Evolutionary conservation across 2,797 vertebrate species (phyloP).

Genomic region (Novumbra hubbsi): DNA sequence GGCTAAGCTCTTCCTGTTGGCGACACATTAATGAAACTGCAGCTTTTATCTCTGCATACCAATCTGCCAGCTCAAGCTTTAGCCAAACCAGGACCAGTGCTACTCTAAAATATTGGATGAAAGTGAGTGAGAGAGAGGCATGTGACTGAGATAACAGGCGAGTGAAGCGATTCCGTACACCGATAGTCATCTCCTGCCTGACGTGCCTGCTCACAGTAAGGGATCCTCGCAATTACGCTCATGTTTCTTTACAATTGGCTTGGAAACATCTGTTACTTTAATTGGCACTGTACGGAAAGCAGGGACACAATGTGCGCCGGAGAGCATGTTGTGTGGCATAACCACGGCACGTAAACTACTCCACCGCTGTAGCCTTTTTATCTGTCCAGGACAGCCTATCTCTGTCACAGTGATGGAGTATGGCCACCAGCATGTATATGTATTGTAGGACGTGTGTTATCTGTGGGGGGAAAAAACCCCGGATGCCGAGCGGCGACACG

Average conservation of each 20-base stretch:
- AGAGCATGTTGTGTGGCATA: neutral
- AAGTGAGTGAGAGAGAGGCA: conserved; percentile 56
- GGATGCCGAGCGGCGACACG: conserved; percentile 43
- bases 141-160: conserved; percentile 47
- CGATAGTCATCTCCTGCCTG: conserved; percentile 30
- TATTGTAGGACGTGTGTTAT: conserved; percentile 36
- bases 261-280: neutral
- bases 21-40: conserved; percentile 48
- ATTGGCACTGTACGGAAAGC: neutral
- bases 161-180: conserved; percentile 36
- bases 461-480: conserved; percentile 16
- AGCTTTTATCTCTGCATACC: conserved; percentile 63
- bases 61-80: conserved; percentile 62
- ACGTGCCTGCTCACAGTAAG: conserved; percentile 9
- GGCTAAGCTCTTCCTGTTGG: conserved; percentile 50
- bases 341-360: neutral
- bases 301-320: neutral
- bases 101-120: conserved; percentile 54
- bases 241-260: neutral
- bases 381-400: neutral
- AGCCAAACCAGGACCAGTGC: conserved; percentile 58
- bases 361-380: neutral
- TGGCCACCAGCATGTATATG: neutral
- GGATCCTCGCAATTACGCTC: conserved; percentile 3
- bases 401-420: neutral